phyloP scores from a whole-genome alignment of 1,140 invertebrate species.

The Drosophila rhopaloa region DNA sequence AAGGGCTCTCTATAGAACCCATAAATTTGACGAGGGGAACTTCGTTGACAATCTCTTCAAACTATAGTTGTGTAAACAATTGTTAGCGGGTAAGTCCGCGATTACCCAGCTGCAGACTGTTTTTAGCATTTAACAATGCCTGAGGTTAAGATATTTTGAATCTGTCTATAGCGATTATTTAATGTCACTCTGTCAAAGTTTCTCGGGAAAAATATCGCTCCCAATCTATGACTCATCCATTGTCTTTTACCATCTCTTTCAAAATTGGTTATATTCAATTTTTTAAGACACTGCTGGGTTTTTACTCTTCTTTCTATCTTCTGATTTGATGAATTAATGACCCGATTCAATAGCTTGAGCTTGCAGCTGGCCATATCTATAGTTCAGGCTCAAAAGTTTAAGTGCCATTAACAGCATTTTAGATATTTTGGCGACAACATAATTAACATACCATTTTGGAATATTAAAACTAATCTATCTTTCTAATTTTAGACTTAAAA shows the following conservation, averaged over 20 bases:
- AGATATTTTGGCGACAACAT: too few relatives aligned
- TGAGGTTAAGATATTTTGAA: neutral
- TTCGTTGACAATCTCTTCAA: slow-evolving; percentile 29
- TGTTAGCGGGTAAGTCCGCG: slow-evolving; percentile 11
- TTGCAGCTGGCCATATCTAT: too few relatives aligned
- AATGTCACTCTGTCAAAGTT: neutral
- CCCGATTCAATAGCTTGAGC: neutral
- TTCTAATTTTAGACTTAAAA: too few relatives aligned
- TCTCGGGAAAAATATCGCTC: slow-evolving; percentile 2
- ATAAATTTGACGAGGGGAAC: slow-evolving; percentile 29
- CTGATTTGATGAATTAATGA: neutral
- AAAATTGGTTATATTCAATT: neutral
- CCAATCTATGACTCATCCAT: slow-evolving; percentile 13
- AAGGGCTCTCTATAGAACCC: slow-evolving; percentile 24
- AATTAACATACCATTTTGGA: too few relatives aligned
- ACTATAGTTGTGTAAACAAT: slow-evolving; percentile 33
- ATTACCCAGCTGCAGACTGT: slow-evolving; percentile 8
- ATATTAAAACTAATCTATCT: too few relatives aligned
- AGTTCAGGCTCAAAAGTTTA: too few relatives aligned
- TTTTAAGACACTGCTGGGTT: neutral
- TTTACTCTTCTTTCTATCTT: neutral
- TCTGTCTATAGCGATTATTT: slow-evolving; percentile 4
- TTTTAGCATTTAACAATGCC: neutral
- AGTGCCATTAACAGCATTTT: too few relatives aligned
- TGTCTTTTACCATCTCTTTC: neutral